phyloP scores from a whole-genome alignment of 2,113 vertebrate species.

The Pluvialis apricaria region DNA sequence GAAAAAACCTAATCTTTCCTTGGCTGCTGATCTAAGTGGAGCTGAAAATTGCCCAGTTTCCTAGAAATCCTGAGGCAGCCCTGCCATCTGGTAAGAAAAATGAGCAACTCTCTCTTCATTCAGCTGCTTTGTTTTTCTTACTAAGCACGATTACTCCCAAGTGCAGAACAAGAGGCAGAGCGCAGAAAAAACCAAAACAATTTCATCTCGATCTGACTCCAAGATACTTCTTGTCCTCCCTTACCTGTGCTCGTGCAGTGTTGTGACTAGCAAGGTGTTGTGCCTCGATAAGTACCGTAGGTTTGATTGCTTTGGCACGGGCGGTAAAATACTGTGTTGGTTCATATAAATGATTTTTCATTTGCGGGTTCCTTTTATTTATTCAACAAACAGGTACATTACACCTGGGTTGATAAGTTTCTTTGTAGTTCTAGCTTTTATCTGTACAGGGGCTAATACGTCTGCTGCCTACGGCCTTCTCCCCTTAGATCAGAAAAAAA shows the following conservation, averaged over 20 bases:
- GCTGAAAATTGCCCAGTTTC: not conserved
- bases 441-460: fast-evolving
- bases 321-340: fast-evolving
- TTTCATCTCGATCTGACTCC: fast-evolving
- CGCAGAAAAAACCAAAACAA: fast-evolving
- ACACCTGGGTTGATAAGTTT: not conserved
- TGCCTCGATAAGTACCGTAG: fast-evolving
- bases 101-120: not conserved
- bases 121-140: not conserved
- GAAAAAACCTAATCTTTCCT: not conserved
- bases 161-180: not conserved
- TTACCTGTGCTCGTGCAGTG: fast-evolving
- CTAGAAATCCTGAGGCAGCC: not conserved
- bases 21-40: not conserved
- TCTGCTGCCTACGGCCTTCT: not conserved
- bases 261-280: not conserved
- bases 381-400: not conserved
- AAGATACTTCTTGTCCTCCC: fast-evolving
- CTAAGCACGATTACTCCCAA: not conserved
- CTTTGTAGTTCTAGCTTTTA: not conserved
- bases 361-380: not conserved
- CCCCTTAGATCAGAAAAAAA: too few species aligned
- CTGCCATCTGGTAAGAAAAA: not conserved
- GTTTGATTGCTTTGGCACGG: not conserved
- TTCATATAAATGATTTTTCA: not conserved